Evolutionary conservation across 2,888 invertebrate species (phyloP), one percentile per base, ranked within the genome.

Genomic region (Dryomyza anilis): DNA sequence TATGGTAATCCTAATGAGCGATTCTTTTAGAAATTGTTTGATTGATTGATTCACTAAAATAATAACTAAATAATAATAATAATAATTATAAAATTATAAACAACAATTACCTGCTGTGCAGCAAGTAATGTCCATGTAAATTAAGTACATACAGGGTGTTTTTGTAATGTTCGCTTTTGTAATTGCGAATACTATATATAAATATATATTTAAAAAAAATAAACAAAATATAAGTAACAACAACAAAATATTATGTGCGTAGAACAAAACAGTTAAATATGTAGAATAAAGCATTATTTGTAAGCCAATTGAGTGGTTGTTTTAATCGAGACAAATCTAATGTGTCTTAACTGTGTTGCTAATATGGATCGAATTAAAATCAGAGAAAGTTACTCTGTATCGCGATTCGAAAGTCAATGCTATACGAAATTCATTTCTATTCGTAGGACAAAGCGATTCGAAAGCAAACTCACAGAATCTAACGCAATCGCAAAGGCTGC

Each of bases 21-120:
- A 61, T 53, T 61, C 27, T 53, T 61, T 61, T 61, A 52, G 43
- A 52, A n/a, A n/a, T n/a, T n/a, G n/a, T n/a, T n/a, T n/a, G n/a
- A n/a, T n/a, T n/a, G n/a, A 39, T 61, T 39, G 29, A 61, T 39
- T 29, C 52, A 27, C 21, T 21, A 16, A 50, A 19, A 61, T 29
- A 43, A 43, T 43, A 39, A 36, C 52, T 10, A 43, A 14, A 27
- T 12, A 45, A 58, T 27, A 55, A 55, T 19, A 23, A 43, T 7
- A 39, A 57, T 25, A 45, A 43, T 23, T 29, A 21, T 7, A 29
- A 19, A 52, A 27, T 55, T 3, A 55, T 55, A 33, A 33, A 55
- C 29, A 59, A 58, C n/a, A 48, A 75, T 77, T 77, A 78, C 75
- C 77, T 78, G 78, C 77, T 74, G 75, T 76, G 78, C 77, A 78